These are phyloP conservation scores for Silurus asotus DNA, from an alignment of 2,113 vertebrate genomes.

Conservation along the genomic window DNA sequence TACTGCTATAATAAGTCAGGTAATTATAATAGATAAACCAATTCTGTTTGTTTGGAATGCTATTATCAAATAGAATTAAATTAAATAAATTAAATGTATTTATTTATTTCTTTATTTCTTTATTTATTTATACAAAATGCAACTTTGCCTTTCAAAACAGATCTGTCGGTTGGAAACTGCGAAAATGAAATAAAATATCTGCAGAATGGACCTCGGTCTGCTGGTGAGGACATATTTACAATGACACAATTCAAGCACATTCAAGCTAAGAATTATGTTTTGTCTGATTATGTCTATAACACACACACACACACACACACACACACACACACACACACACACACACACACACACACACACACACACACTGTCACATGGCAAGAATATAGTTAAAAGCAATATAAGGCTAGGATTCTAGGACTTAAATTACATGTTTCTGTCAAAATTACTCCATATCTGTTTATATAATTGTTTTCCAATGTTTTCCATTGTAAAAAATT, in stretches of 20 bases:
- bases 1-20: constrained; percentile 84
- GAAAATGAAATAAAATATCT: not conserved
- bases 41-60: not conserved
- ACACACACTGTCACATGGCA: not conserved
- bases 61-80: not conserved
- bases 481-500: not conserved
- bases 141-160: constrained; percentile 26
- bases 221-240: constrained; percentile 16
- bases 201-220: not conserved
- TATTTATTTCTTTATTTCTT: no score
- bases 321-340: not conserved
- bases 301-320: not conserved
- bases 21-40: constrained; percentile 49
- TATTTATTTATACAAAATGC: not conserved
- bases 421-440: not conserved
- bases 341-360: not conserved
- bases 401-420: not conserved
- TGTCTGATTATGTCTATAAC: not conserved
- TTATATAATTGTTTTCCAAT: not conserved
- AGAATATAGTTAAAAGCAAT: not conserved
- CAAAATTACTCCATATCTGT: not conserved
- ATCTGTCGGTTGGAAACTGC: constrained; percentile 31
- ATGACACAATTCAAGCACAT: not conserved
- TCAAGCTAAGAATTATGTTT: not conserved
- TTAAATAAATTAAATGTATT: not conserved